phyloP scores from a whole-genome alignment of 2,113 vertebrate genomes.

The Cyprinodon brontotheroides region DNA sequence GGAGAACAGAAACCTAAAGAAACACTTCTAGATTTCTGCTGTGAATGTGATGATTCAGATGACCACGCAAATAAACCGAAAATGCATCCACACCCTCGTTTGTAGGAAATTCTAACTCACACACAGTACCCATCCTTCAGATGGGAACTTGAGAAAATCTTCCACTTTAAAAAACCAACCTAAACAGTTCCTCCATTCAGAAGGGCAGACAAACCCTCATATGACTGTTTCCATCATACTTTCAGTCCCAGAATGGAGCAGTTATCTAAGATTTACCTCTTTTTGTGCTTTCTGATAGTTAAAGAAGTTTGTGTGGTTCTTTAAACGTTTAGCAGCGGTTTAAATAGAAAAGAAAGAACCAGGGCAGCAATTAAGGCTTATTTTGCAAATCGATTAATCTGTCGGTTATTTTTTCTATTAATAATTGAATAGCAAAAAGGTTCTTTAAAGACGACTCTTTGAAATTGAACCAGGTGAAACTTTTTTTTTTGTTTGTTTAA shows the following conservation, averaged over 20 bases:
- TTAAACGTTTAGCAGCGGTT: too few species aligned
- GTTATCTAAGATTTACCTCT: neutral
- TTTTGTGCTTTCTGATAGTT: neutral
- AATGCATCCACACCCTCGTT: neutral
- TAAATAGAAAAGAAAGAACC: neutral
- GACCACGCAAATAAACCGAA: neutral
- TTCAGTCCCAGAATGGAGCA: neutral
- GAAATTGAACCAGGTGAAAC: too few species aligned
- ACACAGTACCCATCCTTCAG: neutral
- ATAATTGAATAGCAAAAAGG: too few species aligned
- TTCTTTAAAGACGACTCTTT: too few species aligned
- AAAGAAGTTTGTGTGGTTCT: neutral
- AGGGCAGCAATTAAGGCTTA: too few species aligned
- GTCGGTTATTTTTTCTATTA: too few species aligned
- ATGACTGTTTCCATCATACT: neutral
- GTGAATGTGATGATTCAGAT: neutral
- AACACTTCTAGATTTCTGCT: neutral
- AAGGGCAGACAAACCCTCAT: constrained; percentile 4
- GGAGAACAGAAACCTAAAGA: neutral
- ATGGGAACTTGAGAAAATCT: constrained; percentile 11
- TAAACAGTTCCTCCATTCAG: neutral
- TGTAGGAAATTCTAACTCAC: constrained; percentile 5
- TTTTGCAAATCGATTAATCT: too few species aligned
- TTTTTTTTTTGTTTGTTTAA: too few species aligned
- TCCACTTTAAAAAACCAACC: constrained; percentile 1